Percentiles rank a stretch among this genome's conserved stretches.
Evolutionary conservation across 1,140 invertebrate species (phyloP).

Genomic region (Pseudomyrmex flavicornis): DNA sequence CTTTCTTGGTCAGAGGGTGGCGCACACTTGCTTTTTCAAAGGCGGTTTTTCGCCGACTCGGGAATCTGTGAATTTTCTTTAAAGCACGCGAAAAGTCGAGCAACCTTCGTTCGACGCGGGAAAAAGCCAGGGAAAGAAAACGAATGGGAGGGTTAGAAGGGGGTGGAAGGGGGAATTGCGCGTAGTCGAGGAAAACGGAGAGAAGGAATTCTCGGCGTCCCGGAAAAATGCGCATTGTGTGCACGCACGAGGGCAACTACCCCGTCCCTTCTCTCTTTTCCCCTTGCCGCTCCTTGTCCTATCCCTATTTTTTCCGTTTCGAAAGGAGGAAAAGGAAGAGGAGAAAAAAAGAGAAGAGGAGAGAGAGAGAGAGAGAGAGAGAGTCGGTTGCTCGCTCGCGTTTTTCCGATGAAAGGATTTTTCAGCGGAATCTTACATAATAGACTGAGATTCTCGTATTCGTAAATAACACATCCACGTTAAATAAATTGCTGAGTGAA

Average conservation of each 20-base stretch:
- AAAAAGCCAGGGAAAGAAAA: constrained; percentile 52
- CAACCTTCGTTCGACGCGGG: constrained; percentile 52
- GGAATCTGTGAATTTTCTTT: constrained; percentile 62
- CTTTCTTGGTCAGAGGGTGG: constrained; percentile 32
- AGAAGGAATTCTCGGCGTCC: constrained; percentile 69
- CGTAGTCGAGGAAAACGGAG: constrained; percentile 58
- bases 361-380: constrained; percentile 35
- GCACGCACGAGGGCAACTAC: constrained; percentile 65
- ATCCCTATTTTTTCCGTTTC: constrained; percentile 10
- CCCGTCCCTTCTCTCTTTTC: not conserved
- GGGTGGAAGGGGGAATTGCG: constrained; percentile 36
- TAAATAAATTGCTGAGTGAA: constrained; percentile 55
- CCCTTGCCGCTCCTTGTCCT: constrained; percentile 11
- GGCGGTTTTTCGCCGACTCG: constrained; percentile 47
- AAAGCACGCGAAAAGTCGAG: constrained; percentile 62
- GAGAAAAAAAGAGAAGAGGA: not conserved
- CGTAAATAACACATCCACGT: constrained; percentile 55
- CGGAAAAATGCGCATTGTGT: constrained; percentile 73
- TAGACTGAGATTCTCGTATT: constrained; percentile 55
- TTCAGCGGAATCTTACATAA: constrained; percentile 51
- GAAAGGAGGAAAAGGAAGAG: constrained; percentile 21
- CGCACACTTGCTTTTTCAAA: constrained; percentile 47
- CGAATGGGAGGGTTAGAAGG: not conserved
- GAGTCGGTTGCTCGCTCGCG: constrained; percentile 60
- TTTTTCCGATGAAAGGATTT: constrained; percentile 59